phyloP scores from a whole-genome alignment of 1,140 invertebrate species.

The Hermatobates lingyangjiaoensis region DNA sequence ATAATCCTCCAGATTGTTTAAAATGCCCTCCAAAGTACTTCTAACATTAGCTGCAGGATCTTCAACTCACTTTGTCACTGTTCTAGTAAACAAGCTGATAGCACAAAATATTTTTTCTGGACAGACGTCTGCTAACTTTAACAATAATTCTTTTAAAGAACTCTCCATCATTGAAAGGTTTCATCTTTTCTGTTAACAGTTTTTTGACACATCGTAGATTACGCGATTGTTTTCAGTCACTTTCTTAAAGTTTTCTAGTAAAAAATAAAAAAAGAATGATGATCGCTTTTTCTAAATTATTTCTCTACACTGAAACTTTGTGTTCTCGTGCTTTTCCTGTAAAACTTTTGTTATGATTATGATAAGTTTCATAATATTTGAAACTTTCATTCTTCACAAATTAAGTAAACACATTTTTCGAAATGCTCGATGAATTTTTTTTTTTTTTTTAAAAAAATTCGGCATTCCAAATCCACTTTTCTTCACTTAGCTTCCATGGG shows the following conservation, averaged over 20 bases:
- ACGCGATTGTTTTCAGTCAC: slow-evolving; percentile 18
- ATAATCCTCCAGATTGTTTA: slow-evolving; percentile 19
- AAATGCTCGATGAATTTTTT: too few species aligned
- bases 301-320: slow-evolving; percentile 18
- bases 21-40: slow-evolving; percentile 13
- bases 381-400: slow-evolving; percentile 15
- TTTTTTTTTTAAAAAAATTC: too few species aligned
- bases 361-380: slow-evolving; percentile 7
- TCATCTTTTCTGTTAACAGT: slow-evolving; percentile 18
- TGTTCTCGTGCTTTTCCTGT: slow-evolving; percentile 15
- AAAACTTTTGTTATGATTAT: slow-evolving; percentile 4
- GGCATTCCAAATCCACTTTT: too few species aligned
- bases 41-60: slow-evolving; percentile 18
- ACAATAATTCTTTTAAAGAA: slow-evolving; percentile 14
- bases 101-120: slow-evolving; percentile 12
- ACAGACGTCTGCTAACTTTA: slow-evolving; percentile 13
- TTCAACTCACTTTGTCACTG: slow-evolving; percentile 19
- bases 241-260: slow-evolving; percentile 16
- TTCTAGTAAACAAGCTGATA: slow-evolving; percentile 18
- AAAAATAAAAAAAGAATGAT: slow-evolving; percentile 19
- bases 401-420: slow-evolving; percentile 13
- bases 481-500: too few species aligned
- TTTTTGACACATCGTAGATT: slow-evolving; percentile 19
- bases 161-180: slow-evolving; percentile 17
- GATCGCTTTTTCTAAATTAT: slow-evolving; percentile 18